Base-by-base conservation (phyloP, 2,113 vertebrate genomes). In the Eolophus roseicapilla region DNA sequence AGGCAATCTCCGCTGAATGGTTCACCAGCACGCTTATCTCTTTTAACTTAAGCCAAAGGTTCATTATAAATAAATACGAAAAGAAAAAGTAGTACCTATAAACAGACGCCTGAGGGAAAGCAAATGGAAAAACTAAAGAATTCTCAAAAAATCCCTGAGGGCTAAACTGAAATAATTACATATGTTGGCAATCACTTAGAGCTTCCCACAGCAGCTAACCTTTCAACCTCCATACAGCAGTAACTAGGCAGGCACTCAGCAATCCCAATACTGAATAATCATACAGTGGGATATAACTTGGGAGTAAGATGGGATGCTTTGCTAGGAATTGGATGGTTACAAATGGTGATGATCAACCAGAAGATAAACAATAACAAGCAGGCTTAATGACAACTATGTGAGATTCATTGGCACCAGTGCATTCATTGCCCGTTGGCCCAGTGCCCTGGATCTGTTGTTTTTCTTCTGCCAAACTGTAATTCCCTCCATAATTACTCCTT, bases 301-400 rank as follows among this genome's bases (percentile, higher is more conserved):
- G 27, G 41, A 88, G 18, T 31, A n/a, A 1, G 0, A 62, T 46
- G 35, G 13, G 57, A 43, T 83, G 73, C 31, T 86, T 77, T 71
- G 43, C 43, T 92, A 82, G 47, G 62, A 87, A 79, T 39, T 87
- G 73, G 74, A 75, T 93, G 46, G 41, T 87, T 64, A 87, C 74
- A 92, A 92, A 94, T 82, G 19, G 75, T 57, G 75, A 73, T 86
- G 55, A 86, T 94, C 73, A 89, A 89, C 62, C 69, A 87, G 50
- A 95, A 92, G 50, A 93, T 71, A 89, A 94, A 91, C 64, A 91
- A 62, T 81, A 92, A 70, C 60, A 84, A 92, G 69, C 64, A 67
- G 65, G 53, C 41, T 92, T 92, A 96, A 94, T 79, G 65, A 84
- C 55, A 91, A 44, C 50, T 46, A 28, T 70, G 50, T 6, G 16